These are phyloP conservation scores for Drosophila meridiana DNA, from an alignment of 2,888 invertebrate species.

Conservation along the genomic window DNA sequence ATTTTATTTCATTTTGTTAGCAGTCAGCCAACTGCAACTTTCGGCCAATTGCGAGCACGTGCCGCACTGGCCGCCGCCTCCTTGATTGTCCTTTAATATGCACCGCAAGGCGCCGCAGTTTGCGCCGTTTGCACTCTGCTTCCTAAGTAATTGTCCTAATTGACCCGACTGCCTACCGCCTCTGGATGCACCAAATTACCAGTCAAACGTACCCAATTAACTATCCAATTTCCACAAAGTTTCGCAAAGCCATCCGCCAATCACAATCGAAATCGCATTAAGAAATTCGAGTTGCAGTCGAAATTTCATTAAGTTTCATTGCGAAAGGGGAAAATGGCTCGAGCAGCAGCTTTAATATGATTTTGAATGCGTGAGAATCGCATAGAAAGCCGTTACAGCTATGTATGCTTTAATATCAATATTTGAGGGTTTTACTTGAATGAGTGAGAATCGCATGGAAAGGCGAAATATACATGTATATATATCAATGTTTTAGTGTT, in stretches of 20 bases:
- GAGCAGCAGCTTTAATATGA: too few relatives aligned
- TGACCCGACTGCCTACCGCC: constrained; percentile 24
- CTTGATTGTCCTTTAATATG: constrained; percentile 55
- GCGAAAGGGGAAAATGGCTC: not conserved
- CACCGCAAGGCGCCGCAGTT: constrained; percentile 37
- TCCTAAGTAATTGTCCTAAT: constrained; percentile 49
- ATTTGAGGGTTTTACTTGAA: too few relatives aligned
- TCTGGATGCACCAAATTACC: constrained; percentile 26
- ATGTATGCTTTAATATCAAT: too few relatives aligned
- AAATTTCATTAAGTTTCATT: not conserved
- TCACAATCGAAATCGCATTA: constrained; percentile 10
- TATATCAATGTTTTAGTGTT: not conserved
- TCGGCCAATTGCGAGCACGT: constrained; percentile 49
- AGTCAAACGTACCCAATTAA: constrained; percentile 26
- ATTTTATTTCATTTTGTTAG: not conserved
- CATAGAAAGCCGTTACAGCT: not conserved
- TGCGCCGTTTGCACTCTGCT: constrained; percentile 37
- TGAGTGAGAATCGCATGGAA: not conserved
- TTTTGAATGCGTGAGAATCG: not conserved
- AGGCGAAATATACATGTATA: not conserved
- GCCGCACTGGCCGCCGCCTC: constrained; percentile 25
- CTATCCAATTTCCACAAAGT: constrained; percentile 8
- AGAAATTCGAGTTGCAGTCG: not conserved
- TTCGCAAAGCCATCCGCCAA: constrained; percentile 3
- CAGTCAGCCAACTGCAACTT: constrained; percentile 7